Conservation (phyloP, 2,888 invertebrate species). For the Temnothorax unifasciatus region DNA sequence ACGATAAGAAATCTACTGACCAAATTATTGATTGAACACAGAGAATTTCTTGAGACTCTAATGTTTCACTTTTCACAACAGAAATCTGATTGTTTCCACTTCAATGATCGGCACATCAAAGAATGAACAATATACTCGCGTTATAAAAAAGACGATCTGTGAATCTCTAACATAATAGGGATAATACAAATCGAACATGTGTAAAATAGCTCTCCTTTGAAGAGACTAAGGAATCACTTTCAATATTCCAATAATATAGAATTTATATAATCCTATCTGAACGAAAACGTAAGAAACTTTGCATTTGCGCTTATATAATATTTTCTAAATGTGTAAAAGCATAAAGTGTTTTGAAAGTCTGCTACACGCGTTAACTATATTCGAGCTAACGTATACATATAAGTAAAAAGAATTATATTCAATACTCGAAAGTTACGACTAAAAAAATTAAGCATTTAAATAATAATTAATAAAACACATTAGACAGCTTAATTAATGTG, state of each 20-base stretch:
- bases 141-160: slow-evolving; percentile 1
- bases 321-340: slow-evolving; percentile 2
- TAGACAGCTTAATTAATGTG: not conserved
- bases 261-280: slow-evolving; percentile 12
- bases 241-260: slow-evolving; percentile 26
- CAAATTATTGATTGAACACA: slow-evolving; percentile 32
- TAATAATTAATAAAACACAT: not conserved
- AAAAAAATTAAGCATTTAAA: slow-evolving; percentile 16
- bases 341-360: not conserved
- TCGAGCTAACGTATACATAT: not conserved
- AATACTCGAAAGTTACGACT: not conserved
- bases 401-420: not conserved
- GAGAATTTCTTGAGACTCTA: slow-evolving; percentile 18
- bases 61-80: slow-evolving; percentile 4
- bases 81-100: slow-evolving; percentile 3
- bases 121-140: not conserved
- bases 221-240: slow-evolving; percentile 6
- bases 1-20: slow-evolving; percentile 25
- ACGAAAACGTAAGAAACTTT: not conserved
- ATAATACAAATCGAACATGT: slow-evolving; percentile 4
- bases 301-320: slow-evolving; percentile 5
- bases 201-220: slow-evolving; percentile 1
- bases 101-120: not conserved
- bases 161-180: not conserved
- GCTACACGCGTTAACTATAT: not conserved